phyloP scores from a whole-genome alignment of 2,888 invertebrate genomes.

The Epirrhoe tristata region DNA sequence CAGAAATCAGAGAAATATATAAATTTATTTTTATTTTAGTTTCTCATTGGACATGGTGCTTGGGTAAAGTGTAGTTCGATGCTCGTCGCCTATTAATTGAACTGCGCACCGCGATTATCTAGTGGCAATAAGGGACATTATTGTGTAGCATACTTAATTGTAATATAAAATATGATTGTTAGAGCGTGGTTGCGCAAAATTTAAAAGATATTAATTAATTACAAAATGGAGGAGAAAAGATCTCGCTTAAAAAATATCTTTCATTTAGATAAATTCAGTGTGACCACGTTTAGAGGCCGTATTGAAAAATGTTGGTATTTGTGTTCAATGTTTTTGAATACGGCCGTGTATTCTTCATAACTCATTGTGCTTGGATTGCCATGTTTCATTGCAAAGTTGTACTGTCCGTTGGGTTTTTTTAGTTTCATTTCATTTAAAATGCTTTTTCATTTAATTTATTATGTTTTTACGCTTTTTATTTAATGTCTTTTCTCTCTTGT shows the following conservation, averaged over 20 bases:
- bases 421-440: neutral
- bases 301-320: neutral
- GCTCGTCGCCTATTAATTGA: constrained; percentile 50
- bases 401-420: neutral
- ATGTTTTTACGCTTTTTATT: neutral
- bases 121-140: constrained; percentile 43
- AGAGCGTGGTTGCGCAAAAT: constrained; percentile 1
- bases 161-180: constrained; percentile 17
- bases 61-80: constrained; percentile 51
- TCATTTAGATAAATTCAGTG: constrained; percentile 21
- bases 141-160: constrained; percentile 15
- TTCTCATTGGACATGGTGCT: constrained; percentile 55
- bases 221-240: neutral
- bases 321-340: constrained; percentile 5
- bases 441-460: constrained; percentile 1
- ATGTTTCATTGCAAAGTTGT: constrained; percentile 38
- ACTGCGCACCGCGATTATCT: constrained; percentile 51
- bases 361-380: constrained; percentile 24
- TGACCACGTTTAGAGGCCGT: constrained; percentile 1
- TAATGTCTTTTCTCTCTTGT: neutral
- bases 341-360: constrained; percentile 7
- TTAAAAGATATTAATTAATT: neutral
- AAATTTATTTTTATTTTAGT: constrained; percentile 34
- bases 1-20: neutral
- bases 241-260: constrained; percentile 2